phyloP scores from a whole-genome alignment of 2,888 invertebrate species.

The Clusia tigrina region DNA sequence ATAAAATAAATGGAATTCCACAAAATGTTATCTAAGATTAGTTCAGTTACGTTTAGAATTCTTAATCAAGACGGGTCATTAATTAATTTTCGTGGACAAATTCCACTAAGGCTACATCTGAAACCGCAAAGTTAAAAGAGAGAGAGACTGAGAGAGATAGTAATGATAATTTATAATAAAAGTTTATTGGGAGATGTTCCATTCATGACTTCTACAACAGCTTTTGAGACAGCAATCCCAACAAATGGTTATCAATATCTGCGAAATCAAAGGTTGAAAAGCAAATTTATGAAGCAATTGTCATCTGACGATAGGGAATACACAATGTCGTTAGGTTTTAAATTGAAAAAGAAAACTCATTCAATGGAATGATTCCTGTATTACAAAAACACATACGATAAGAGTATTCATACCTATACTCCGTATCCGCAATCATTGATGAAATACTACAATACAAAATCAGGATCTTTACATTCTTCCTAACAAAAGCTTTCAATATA shows the following conservation, averaged over 20 bases:
- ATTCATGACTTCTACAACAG: neutral
- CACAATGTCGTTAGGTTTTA: neutral
- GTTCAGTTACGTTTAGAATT: too few species aligned
- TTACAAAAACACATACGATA: slow-evolving; percentile 34
- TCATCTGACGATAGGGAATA: neutral
- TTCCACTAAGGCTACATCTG: neutral
- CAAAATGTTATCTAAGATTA: too few species aligned
- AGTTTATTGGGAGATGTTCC: neutral
- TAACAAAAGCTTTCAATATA: slow-evolving; percentile 45
- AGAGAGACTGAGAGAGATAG: too few species aligned
- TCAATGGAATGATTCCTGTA: slow-evolving; percentile 33
- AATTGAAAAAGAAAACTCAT: neutral
- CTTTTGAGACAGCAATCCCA: neutral
- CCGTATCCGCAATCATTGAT: slow-evolving; percentile 42
- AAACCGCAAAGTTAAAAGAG: neutral
- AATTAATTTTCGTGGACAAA: neutral
- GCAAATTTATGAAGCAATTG: neutral
- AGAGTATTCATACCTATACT: slow-evolving; percentile 44
- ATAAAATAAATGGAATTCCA: too few species aligned
- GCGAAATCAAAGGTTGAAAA: neutral
- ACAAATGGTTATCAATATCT: neutral
- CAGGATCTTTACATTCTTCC: slow-evolving; percentile 43
- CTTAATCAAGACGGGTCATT: neutral
- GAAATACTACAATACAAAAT: slow-evolving; percentile 38
- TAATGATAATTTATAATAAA: neutral